These are phyloP conservation scores for Brassicogethes aeneus DNA, from an alignment of 2,888 invertebrate genomes.

Conservation along the genomic window DNA sequence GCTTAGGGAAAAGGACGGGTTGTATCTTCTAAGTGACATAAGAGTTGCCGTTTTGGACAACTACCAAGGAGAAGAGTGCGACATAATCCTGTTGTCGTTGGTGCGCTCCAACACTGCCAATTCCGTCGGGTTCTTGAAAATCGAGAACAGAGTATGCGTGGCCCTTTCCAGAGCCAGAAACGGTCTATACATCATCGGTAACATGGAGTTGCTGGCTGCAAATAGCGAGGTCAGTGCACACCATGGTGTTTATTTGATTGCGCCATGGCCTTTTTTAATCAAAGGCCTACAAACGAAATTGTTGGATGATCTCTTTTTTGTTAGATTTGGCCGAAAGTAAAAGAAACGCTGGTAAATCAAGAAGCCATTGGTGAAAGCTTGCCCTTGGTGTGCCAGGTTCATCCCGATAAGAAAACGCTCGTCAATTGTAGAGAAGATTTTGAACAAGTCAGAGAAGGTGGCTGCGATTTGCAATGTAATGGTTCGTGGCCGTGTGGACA, in stretches of 20 bases:
- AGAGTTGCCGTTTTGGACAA: slow-evolving; percentile 64
- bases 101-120: slow-evolving; percentile 63
- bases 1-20: slow-evolving; percentile 32
- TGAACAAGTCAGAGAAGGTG: slow-evolving; percentile 48
- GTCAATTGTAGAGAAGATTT: slow-evolving; percentile 41
- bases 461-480: slow-evolving; percentile 50
- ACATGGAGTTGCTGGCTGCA: slow-evolving; percentile 49
- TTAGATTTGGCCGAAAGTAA: slow-evolving; percentile 49
- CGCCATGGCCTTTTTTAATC: too few relatives aligned
- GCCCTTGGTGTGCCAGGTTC: slow-evolving; percentile 46
- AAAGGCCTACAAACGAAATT: not conserved
- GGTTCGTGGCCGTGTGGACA: slow-evolving; percentile 48
- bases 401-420: slow-evolving; percentile 37
- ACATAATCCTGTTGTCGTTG: slow-evolving; percentile 68
- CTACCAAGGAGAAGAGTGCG: slow-evolving; percentile 74
- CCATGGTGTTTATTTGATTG: too few relatives aligned
- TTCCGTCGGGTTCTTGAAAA: slow-evolving; percentile 61
- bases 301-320: not conserved
- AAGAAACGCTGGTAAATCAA: slow-evolving; percentile 41
- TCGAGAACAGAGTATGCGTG: slow-evolving; percentile 66
- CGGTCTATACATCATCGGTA: slow-evolving; percentile 68
- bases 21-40: slow-evolving; percentile 43
- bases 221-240: slow-evolving; percentile 39
- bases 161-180: slow-evolving; percentile 64
- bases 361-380: slow-evolving; percentile 47